Conservation (phyloP, 2,888 invertebrate species). For the Aphodius sticticus region DNA sequence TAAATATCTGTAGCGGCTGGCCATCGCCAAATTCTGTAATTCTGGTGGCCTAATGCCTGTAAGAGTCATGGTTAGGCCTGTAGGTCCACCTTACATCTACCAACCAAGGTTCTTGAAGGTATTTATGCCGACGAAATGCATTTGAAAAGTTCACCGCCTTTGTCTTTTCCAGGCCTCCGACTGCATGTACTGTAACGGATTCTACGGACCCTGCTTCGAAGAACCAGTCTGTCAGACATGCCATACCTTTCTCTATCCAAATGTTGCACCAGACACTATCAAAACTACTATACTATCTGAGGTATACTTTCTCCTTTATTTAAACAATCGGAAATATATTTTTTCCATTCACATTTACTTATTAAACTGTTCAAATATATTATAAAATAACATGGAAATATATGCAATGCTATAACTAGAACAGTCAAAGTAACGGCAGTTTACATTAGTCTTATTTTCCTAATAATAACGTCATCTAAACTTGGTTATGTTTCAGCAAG, state of each 20-base stretch:
- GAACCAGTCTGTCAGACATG: slow-evolving; percentile 93
- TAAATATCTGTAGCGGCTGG: background rate
- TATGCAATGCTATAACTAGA: no score
- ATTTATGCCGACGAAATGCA: background rate
- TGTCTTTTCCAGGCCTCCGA: slow-evolving; percentile 66
- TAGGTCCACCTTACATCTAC: slow-evolving; percentile 19
- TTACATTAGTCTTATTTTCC: no score
- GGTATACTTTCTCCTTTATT: slow-evolving; percentile 49
- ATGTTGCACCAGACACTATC: slow-evolving; percentile 59
- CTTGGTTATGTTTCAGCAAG: slow-evolving; percentile 67
- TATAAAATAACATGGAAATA: no score
- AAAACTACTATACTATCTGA: slow-evolving; percentile 54
- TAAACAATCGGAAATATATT: no score
- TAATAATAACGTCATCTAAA: no score
- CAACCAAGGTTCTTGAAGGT: slow-evolving; percentile 21
- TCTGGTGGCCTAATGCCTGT: background rate
- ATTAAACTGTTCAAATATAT: no score
- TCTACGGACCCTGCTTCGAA: slow-evolving; percentile 89
- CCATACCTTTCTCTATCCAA: slow-evolving; percentile 90
- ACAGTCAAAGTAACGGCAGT: no score
- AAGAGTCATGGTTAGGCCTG: background rate
- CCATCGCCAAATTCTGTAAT: background rate
- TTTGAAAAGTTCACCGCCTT: background rate
- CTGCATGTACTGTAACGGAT: slow-evolving; percentile 89
- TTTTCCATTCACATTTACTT: no score